Base-by-base conservation (phyloP, 2,113 vertebrate species). In the Papio anubis region DNA sequence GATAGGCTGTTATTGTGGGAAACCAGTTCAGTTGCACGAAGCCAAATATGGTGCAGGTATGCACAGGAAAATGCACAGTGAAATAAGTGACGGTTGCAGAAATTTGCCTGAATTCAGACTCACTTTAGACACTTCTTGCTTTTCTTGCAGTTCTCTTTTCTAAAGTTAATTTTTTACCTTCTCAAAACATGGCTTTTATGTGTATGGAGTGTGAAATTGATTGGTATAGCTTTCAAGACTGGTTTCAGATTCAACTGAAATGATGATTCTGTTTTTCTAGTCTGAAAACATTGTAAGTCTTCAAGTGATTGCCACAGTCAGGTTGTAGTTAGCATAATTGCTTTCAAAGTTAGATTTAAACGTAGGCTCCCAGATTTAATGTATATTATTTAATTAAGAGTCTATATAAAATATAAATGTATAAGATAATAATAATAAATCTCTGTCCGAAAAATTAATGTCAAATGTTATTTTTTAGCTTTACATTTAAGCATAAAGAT, bases 1-100 rank as follows among this genome's bases (percentile, higher is more conserved):
- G 87, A 91, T 93, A 64, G 96, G 30, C 93, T 97, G 68, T 88
- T 91, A 55, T 20, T 94, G 92, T 96, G 97, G 97, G 97, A 97
- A 98, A 70, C 7, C 12, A 86, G 72, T 79, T 78, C n/a, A 35
- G 79, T 25, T 83, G 35, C 38, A 61, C 30, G 25, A 75, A 52
- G 64, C 85, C 96, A 97, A 90, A 97, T 95, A 97, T 50, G 95
- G 96, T 90, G 7, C 93, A 88, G 93, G 80, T 88, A 82, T 91
- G 92, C 64, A 40, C 45, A 32, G 68, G 12, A 10, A 52, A 90
- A 30, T 5, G 48, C 66, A 45, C 61, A 21, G 50, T 2, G 5
- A 8, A 35, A 7, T 14, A 32, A 30, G 5, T 11, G n/a, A 30
- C 70, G 11, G 8, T 23, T 52, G 27, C 45, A 72, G 83, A 52